Evolutionary conservation across 2,113 vertebrate genomes (phyloP), one percentile per base, ranked within the genome.

Genomic region (Manacus vitellinus): DNA sequence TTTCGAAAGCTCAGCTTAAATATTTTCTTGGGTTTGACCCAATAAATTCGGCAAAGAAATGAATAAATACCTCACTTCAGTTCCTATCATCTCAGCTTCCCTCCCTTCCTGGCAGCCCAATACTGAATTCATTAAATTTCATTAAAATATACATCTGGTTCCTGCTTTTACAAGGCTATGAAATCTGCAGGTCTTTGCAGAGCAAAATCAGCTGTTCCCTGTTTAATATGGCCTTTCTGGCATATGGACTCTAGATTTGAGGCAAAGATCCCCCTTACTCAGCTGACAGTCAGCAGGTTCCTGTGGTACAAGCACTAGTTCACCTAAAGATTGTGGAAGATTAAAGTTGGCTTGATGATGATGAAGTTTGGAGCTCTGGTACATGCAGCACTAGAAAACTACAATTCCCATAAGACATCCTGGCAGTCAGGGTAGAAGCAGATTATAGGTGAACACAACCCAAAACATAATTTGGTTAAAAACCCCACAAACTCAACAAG

Each of bases 81-180:
- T 56, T 95, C 52, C 91, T 94, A 55, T 94, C 91, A 89, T 91
- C 76, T 95, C 86, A 80, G 80, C 65, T 72, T 95, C 76, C 39
- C 86, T 94, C 52, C 68, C 68, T 72, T 81, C 55, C 89, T 95
- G 93, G 94, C 96, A 97, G 91, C 33, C 68, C 65, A 78, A 65
- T 37, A 55, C 19, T n/a, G 80, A 86, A 91, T 67, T 95, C 83
- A 92, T 94, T 91, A 95, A 27, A 89, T 95, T 94, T 94, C 92
- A 95, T 96, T 95, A 95, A 95, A 94, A 80, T 67, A 89, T 84
- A 88, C 88, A 88, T 88, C 92, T 97, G 91, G 94, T 91, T 92
- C 47, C 91, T 84, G 51, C 86, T 88, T 92, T 95, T 95, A 94
- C 76, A 95, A 87, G 89, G 73, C 86, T 67, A 55, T 89, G 93